Conservation (phyloP, 2,113 vertebrate species). For the Bufo gargarizans region DNA sequence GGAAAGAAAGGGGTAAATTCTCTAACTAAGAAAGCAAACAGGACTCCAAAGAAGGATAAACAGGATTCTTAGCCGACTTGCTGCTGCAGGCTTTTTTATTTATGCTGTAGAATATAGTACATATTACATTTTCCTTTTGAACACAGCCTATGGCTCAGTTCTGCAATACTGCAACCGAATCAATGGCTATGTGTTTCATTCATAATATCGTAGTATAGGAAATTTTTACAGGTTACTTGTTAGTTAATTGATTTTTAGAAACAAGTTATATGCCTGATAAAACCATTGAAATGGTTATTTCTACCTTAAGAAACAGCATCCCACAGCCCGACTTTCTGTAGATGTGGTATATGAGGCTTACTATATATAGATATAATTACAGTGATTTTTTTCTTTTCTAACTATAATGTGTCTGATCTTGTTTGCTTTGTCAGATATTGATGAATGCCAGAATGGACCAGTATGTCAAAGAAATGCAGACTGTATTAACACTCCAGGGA, state of each 20-base stretch:
- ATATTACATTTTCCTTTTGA: constrained; percentile 2
- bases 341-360: too few relatives aligned
- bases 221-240: background rate
- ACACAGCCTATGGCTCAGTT: constrained; percentile 1
- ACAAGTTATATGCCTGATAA: background rate
- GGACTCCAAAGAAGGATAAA: constrained; percentile 52
- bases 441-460: constrained; percentile 94
- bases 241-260: background rate
- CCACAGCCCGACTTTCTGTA: too few relatives aligned
- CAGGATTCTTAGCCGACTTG: constrained; percentile 34
- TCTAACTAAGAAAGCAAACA: constrained; percentile 49
- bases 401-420: constrained; percentile 18
- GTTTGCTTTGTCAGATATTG: constrained; percentile 79
- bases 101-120: constrained; percentile 22
- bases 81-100: background rate
- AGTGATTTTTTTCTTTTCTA: background rate
- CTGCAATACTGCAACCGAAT: background rate
- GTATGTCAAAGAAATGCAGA: constrained; percentile 92
- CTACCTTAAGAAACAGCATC: background rate
- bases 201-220: background rate
- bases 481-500: constrained; percentile 90
- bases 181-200: constrained; percentile 16
- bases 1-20: constrained; percentile 35
- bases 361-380: too few relatives aligned
- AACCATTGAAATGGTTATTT: too few relatives aligned